Evolutionary conservation across 1,140 invertebrate species (phyloP), one percentile per base, ranked within the genome.

Genomic region (Drosophila mayri): DNA sequence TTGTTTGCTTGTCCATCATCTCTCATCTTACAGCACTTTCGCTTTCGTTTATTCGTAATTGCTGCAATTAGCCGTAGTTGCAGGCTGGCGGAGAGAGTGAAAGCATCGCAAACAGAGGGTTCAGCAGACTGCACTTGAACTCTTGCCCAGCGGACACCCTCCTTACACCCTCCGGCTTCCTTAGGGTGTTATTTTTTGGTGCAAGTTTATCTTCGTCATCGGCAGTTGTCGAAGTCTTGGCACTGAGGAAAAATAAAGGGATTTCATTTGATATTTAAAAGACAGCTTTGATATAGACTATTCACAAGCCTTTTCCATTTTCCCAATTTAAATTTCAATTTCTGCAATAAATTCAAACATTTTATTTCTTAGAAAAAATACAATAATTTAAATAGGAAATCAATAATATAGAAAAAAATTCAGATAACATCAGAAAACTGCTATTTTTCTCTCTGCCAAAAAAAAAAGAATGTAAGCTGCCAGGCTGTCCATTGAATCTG

Each of bases 21-120:
- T 80, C 82, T 88, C 84, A 84, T 80, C 68, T 87, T 88, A 67
- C 84, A 87, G 84, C 76, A 88, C 84, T 88, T 88, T 87, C 76
- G 52, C 66, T 66, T 70, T 58, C 49, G 11, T 55, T 54, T 11
- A 50, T 50, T 37, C 14, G 14, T 57, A 77, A 77, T 73, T 54
- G 54, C 44, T 50, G 84, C 84, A 87, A 87, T 87, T 88, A 88
- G 72, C 60, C 62, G 25, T 67, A 18, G 74, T 59, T 70, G 55
- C 74, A 61, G 61, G 47, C 74, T 40, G 61, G 20, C 20, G 50
- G 43, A 62, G 74, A 49, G 41, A 22, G 38, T 86, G 55, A 77
- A 81, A 84, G 82, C 82, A 73, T 76, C 52, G 75, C 55, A 85
- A 85, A 76, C 35, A 76, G 11, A 28, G 40, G 35, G 84, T 88